Evolutionary conservation across 92 coral and sea anemone genomes (phyloP).

Genomic region (Phenganax marumi): DNA sequence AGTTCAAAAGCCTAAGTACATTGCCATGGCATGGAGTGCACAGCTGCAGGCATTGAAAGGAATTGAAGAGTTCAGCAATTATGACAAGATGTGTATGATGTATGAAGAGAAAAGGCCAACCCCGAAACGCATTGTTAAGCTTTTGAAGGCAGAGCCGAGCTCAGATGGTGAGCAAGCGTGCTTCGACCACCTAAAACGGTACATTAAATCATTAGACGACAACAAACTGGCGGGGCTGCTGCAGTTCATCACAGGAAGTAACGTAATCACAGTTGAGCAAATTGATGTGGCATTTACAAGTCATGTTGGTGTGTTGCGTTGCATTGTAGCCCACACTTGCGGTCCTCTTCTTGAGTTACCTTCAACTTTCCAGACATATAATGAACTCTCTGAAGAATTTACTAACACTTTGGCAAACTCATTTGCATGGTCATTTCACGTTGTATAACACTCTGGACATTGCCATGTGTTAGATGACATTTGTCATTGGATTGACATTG

Average conservation of each 20-base stretch:
- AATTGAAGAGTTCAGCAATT: conserved; percentile 1
- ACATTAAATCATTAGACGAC: conserved; percentile 17
- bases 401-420: conserved; percentile 18
- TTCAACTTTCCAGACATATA: conserved; percentile 35
- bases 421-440: conserved; percentile 35
- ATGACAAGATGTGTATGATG: conserved; percentile 1
- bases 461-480: no score
- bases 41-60: conserved; percentile 30
- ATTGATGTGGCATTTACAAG: conserved; percentile 19
- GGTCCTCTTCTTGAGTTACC: conserved; percentile 36
- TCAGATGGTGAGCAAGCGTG: conserved; percentile 11
- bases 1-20: conserved; percentile 43
- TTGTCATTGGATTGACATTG: no score
- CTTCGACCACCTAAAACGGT: conserved; percentile 26
- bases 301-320: neutral
- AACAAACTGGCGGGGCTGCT: conserved; percentile 25
- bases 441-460: neutral
- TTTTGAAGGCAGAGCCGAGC: conserved; percentile 12
- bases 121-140: conserved; percentile 16
- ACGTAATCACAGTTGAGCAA: conserved; percentile 8
- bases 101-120: conserved; percentile 24
- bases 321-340: conserved; percentile 36
- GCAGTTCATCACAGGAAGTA: conserved; percentile 30
- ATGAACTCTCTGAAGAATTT: conserved; percentile 32
- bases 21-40: conserved; percentile 45